Percentiles rank a stretch among this genome's conserved stretches.
These are phyloP conservation scores for Zaprionus inermis DNA, from an alignment of 1,140 invertebrate genomes.

Conservation along the genomic window DNA sequence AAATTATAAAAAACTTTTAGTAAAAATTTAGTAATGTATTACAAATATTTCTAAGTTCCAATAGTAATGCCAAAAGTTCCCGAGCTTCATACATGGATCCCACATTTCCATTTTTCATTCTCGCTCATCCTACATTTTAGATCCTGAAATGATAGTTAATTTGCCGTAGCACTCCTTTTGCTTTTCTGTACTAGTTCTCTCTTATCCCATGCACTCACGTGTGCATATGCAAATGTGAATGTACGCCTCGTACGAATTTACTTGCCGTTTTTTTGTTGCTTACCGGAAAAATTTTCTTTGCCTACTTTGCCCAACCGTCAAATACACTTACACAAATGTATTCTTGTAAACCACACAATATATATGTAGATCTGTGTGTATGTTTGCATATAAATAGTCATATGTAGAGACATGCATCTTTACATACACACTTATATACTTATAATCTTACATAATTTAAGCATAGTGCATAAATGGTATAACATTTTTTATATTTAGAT, in stretches of 20 bases:
- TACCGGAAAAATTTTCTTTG: constrained; percentile 46
- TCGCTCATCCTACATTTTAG: neutral
- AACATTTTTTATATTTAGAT: neutral
- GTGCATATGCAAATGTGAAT: constrained; percentile 11
- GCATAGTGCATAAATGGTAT: no score
- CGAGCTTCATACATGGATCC: neutral
- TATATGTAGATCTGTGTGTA: neutral
- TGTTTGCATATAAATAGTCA: neutral
- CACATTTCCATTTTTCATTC: neutral
- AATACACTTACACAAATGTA: constrained; percentile 19
- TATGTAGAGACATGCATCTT: neutral
- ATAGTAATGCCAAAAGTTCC: no score
- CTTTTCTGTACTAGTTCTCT: neutral
- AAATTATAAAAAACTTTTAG: neutral
- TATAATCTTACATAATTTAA: no score
- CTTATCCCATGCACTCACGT: neutral
- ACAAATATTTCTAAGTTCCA: no score
- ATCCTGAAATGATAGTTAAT: neutral
- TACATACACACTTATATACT: no score
- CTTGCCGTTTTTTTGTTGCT: constrained; percentile 26
- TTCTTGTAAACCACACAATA: neutral
- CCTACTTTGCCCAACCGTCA: constrained; percentile 44
- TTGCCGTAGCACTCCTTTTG: neutral
- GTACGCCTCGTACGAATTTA: neutral
- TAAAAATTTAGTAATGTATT: neutral